Percentiles rank a stretch among this genome's conserved stretches.
Evolutionary conservation across 1,140 invertebrate genomes (phyloP).

Genomic region (Cotesia typhae): DNA sequence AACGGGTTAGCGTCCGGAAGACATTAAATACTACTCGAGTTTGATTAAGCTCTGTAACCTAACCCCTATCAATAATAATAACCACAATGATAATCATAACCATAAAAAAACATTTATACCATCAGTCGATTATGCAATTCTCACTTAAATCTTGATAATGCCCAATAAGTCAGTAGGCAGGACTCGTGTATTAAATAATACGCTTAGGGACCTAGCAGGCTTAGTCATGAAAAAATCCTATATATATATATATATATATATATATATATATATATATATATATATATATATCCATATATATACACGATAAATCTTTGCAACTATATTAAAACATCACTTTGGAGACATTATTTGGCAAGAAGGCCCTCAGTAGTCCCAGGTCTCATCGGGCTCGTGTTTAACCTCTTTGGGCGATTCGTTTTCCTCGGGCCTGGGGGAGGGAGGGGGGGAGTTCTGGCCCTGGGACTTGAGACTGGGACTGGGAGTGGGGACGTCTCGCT

Average conservation of each 20-base stretch:
- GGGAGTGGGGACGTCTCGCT: conserved; percentile 55
- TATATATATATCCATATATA: background rate
- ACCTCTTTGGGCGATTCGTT: conserved; percentile 58
- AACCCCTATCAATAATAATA: background rate
- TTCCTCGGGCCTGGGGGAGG: conserved; percentile 53
- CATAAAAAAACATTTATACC: background rate
- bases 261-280: background rate
- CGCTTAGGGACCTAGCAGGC: background rate
- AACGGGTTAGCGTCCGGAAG: too few relatives aligned
- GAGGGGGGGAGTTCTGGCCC: conserved; percentile 56
- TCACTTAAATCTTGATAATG: conserved; percentile 55
- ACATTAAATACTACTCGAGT: conserved; percentile 15
- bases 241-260: background rate
- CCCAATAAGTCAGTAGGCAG: conserved; percentile 62
- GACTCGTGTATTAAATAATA: conserved; percentile 47
- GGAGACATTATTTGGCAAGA: conserved; percentile 12
- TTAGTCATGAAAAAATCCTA: conserved; percentile 15
- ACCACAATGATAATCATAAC: background rate
- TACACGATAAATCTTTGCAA: conserved; percentile 1
- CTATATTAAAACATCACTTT: conserved; percentile 25
- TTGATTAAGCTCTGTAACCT: conserved; percentile 59
- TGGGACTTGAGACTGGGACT: conserved; percentile 54
- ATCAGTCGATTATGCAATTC: conserved; percentile 17
- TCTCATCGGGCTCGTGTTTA: conserved; percentile 62
- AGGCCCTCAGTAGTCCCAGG: conserved; percentile 59